Conservation (phyloP, 1,140 invertebrate genomes). For the Cotesia vestalis region DNA sequence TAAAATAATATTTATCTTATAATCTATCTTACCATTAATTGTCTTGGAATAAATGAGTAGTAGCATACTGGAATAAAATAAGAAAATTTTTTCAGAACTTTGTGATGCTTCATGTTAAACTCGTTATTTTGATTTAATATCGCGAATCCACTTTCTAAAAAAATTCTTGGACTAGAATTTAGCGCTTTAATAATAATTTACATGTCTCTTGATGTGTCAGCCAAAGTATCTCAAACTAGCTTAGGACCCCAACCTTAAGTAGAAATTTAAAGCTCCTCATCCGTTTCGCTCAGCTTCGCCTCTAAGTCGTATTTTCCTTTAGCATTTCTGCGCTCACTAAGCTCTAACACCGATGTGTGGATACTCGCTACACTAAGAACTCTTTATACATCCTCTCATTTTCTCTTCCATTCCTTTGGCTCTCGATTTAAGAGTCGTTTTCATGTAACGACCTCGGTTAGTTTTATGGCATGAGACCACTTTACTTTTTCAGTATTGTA, state of each 20-base stretch:
- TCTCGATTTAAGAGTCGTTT: slow-evolving; percentile 8
- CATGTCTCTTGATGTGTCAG: slow-evolving; percentile 26
- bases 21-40: no score
- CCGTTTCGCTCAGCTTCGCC: slow-evolving; percentile 16
- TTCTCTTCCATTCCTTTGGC: not conserved
- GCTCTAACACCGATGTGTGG: slow-evolving; percentile 10
- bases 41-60: no score
- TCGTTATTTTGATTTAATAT: not conserved
- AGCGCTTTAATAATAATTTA: slow-evolving; percentile 30
- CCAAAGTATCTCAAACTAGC: slow-evolving; percentile 17
- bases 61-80: no score
- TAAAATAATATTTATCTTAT: no score
- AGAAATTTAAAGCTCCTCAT: slow-evolving; percentile 33
- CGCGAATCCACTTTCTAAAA: not conserved
- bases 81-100: no score
- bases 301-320: slow-evolving; percentile 28
- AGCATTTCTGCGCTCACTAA: slow-evolving; percentile 21
- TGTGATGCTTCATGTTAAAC: no score
- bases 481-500: not conserved
- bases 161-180: slow-evolving; percentile 17
- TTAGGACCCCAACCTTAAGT: slow-evolving; percentile 30
- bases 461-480: no score
- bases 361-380: slow-evolving; percentile 13
- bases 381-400: not conserved
- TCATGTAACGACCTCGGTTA: not conserved